A percentile compares a stretch with the other conserved stretches of the same genome.
phyloP scores from a whole-genome alignment of 2,113 vertebrate species.

The Butastur rufipennis region DNA sequence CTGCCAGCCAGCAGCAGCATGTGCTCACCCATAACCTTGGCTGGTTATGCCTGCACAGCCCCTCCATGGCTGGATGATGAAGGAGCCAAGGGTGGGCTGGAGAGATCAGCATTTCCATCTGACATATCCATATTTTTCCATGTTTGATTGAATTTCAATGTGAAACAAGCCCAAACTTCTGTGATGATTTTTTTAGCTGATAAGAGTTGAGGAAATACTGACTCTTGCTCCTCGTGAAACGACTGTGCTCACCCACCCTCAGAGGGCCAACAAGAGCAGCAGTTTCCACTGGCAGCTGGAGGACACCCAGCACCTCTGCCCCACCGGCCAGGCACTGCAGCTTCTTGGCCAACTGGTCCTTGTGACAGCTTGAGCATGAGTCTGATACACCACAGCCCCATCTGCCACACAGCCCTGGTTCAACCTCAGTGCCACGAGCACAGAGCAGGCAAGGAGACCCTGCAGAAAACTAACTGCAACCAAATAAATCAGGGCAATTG shows the following conservation, averaged over 20 bases:
- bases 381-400: background rate
- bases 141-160: background rate
- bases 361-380: accelerated
- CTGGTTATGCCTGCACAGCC: background rate
- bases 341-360: background rate
- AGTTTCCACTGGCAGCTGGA: background rate
- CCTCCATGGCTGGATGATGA: background rate
- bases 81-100: background rate
- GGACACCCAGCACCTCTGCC: background rate
- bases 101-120: background rate
- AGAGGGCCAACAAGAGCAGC: background rate
- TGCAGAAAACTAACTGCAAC: background rate
- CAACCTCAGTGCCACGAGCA: accelerated
- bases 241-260: accelerated
- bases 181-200: background rate
- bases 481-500: background rate
- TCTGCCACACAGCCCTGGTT: background rate
- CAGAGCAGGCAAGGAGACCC: background rate
- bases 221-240: background rate
- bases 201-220: background rate
- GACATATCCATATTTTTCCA: background rate
- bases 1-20: background rate
- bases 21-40: background rate
- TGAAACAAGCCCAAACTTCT: background rate
- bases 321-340: background rate